These are phyloP conservation scores for Parnassius orleans DNA, from an alignment of 2,888 invertebrate genomes.

Conservation along the genomic window DNA sequence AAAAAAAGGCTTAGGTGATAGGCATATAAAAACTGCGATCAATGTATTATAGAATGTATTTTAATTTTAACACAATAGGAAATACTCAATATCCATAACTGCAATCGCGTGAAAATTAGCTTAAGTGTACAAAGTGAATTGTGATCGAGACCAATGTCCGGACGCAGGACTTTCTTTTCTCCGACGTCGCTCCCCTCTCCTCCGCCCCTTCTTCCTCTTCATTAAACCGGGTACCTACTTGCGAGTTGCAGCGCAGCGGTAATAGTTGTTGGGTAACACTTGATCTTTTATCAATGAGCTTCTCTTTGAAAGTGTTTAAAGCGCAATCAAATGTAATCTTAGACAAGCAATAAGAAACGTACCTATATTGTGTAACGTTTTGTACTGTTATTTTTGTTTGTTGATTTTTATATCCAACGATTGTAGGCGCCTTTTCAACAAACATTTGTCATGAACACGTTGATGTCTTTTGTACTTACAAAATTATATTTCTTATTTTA, in stretches of 20 bases:
- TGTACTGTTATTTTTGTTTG: neutral
- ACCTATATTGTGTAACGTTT: neutral
- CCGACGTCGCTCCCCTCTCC: constrained; percentile 16
- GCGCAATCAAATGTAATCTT: constrained; percentile 21
- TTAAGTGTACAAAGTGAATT: constrained; percentile 11
- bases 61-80: too few species aligned
- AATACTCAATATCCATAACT: neutral
- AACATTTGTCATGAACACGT: too few species aligned
- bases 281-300: constrained; percentile 21
- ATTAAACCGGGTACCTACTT: constrained; percentile 6
- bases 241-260: constrained; percentile 33
- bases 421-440: too few species aligned
- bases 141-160: constrained; percentile 23
- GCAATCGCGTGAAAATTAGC: constrained; percentile 1
- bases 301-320: constrained; percentile 18
- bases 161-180: constrained; percentile 43
- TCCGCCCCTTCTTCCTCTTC: constrained; percentile 5
- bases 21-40: too few species aligned
- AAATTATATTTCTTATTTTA: too few species aligned
- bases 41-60: too few species aligned
- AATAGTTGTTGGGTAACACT: constrained; percentile 39
- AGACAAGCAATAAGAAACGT: neutral
- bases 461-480: too few species aligned
- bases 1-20: too few species aligned
- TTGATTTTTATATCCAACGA: too few species aligned